Percentiles rank a stretch among this genome's conserved stretches.
phyloP scores from a whole-genome alignment of 2,888 invertebrate species.

The Boloria selene region DNA sequence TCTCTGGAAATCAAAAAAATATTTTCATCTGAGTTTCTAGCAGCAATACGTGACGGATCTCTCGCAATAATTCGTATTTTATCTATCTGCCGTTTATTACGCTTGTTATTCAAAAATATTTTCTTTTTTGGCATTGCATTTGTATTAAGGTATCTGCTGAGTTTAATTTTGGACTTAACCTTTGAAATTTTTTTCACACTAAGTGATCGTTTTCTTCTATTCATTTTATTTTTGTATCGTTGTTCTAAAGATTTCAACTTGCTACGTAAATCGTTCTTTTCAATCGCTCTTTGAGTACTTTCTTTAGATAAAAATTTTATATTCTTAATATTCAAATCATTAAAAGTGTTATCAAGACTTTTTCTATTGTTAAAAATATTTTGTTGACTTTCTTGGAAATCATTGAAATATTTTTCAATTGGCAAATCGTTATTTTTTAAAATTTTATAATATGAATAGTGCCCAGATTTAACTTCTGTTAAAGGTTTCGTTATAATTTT shows the following conservation, averaged over 20 bases:
- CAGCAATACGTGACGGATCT: slow-evolving; percentile 48
- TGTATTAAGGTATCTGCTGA: slow-evolving; percentile 59
- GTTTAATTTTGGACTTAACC: slow-evolving; percentile 54
- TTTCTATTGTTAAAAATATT: slow-evolving; percentile 1
- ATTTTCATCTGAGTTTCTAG: slow-evolving; percentile 56
- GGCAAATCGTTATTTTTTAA: slow-evolving; percentile 9
- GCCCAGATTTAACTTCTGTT: slow-evolving; percentile 1
- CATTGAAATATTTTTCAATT: slow-evolving; percentile 14
- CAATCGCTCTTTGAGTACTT: slow-evolving; percentile 6
- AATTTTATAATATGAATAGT: slow-evolving; percentile 1
- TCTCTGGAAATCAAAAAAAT: slow-evolving; percentile 61
- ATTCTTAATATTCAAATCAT: slow-evolving; percentile 6
- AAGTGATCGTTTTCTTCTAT: slow-evolving; percentile 57
- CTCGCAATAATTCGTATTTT: slow-evolving; percentile 64
- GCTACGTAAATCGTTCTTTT: neutral
- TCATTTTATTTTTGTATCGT: slow-evolving; percentile 47
- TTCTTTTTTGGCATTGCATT: slow-evolving; percentile 53
- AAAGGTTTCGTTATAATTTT: slow-evolving; percentile 14
- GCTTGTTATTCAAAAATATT: slow-evolving; percentile 56
- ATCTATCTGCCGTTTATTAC: slow-evolving; percentile 62
- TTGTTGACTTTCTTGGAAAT: neutral
- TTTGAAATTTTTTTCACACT: slow-evolving; percentile 55
- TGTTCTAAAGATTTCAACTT: slow-evolving; percentile 34
- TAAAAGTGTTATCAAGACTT: neutral
- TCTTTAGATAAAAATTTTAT: slow-evolving; percentile 7